These are phyloP conservation scores for Calameuta filiformis DNA, from an alignment of 2,888 invertebrate genomes.

Conservation along the genomic window DNA sequence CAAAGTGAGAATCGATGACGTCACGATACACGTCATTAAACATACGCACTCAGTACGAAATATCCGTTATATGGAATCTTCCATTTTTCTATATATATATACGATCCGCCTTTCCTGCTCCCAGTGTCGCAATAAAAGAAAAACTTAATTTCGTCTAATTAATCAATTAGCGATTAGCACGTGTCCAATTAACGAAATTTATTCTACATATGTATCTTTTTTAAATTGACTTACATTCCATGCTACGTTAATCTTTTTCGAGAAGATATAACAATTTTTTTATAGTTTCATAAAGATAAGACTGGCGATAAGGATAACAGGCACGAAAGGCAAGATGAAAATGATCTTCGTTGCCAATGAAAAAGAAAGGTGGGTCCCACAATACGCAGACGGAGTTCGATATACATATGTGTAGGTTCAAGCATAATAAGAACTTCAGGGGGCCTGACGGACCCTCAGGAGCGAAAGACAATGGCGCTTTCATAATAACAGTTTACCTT, in stretches of 20 bases:
- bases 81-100: neutral
- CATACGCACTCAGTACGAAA: neutral
- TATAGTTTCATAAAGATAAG: neutral
- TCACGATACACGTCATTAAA: neutral
- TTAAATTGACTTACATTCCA: neutral
- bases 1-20: neutral
- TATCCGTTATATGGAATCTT: neutral
- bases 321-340: neutral
- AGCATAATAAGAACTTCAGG: neutral
- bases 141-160: neutral
- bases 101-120: neutral
- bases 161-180: neutral
- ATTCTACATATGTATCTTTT: neutral
- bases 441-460: slow-evolving; percentile 15
- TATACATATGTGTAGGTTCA: neutral
- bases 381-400: neutral
- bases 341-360: too few relatives aligned
- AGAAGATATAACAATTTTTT: too few relatives aligned
- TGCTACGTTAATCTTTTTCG: neutral
- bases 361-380: too few relatives aligned
- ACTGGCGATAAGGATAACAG: neutral
- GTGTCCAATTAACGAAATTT: neutral
- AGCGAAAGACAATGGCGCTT: slow-evolving; percentile 16
- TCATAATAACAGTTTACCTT: slow-evolving; percentile 19
- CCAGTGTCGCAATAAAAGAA: neutral